Base-by-base conservation (phyloP, 2,113 vertebrate genomes). In the Hoplias malabaricus region DNA sequence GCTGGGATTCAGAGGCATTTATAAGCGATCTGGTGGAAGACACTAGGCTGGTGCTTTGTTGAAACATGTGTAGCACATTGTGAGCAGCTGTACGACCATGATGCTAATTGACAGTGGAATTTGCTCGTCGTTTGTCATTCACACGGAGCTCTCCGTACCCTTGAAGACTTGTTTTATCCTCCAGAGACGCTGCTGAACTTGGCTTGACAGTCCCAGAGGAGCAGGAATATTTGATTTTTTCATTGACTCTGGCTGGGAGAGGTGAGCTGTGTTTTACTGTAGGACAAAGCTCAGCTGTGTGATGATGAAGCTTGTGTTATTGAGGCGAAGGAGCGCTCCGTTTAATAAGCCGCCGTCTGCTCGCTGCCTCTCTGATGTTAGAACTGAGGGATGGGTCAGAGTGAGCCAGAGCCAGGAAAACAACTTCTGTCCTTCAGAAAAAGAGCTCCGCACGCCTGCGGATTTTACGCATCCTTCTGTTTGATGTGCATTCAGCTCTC, bases 91-190 rank as follows among this genome's bases (percentile, higher is more conserved):
- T 16, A 69, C 31, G 67, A 38, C 29, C 48, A 8, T 27, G 57
- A 46, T 40, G 5, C 19, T 53, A 74, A 82, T 63, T 63, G 54
- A 21, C 74, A 68, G 80, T 50, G 21, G 75, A 77, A 81, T 38
- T 61, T 29, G 46, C 33, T 11, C n/a, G 21, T 0, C 48, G 19
- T 78, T 78, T 57, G 69, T 67, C 72, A 77, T 77, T 68, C 79
- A 50, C 42, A 14, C 62, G 11, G 25, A 34, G 34, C 75, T n/a
- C 27, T 69, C n/a, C 29, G 66, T 27, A 68, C 54, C 62, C 27
- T 46, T 73, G 33, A 29, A 33, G 59, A 46, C 25, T 50, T 53
- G 25, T 61, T 73, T 69, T 42, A 72, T 9, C 27, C 23, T 9
- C 33, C 11, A 0, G 14, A 69, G 56, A 68, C 46, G 40, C 40